A percentile compares a stretch with the other conserved stretches of the same genome.
Evolutionary conservation across 2,797 vertebrate genomes (phyloP).

Genomic region (Oryzias sinensis): DNA sequence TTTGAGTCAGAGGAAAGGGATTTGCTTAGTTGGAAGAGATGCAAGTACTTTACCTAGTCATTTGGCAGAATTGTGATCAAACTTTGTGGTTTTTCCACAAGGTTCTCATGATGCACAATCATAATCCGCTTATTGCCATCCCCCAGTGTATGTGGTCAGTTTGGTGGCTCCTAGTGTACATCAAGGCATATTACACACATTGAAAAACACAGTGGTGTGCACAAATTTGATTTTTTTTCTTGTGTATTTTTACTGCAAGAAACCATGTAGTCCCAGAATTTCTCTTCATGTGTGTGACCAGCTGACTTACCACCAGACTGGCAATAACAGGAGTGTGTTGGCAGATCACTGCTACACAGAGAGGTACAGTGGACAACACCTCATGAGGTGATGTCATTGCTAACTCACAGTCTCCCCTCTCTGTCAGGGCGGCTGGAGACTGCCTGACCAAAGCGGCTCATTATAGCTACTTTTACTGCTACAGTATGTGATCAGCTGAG

Average conservation of each 20-base stretch:
- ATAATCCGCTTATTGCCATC: too few relatives aligned
- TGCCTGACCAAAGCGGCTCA: conserved; percentile 42
- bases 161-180: neutral
- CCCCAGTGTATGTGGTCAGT: too few relatives aligned
- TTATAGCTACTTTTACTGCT: conserved; percentile 51
- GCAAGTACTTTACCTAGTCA: neutral
- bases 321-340: conserved; percentile 49
- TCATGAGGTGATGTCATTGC: conserved; percentile 71
- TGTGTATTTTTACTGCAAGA: conserved; percentile 19
- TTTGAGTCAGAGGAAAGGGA: conserved; percentile 10
- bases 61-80: too few relatives aligned
- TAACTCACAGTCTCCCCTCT: conserved; percentile 56
- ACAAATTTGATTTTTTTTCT: conserved; percentile 1
- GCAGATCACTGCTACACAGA: conserved; percentile 55
- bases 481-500: conserved; percentile 47
- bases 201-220: neutral
- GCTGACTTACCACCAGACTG: conserved; percentile 40
- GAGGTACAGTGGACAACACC: conserved; percentile 52
- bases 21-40: conserved; percentile 26
- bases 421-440: conserved; percentile 57
- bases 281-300: conserved; percentile 24
- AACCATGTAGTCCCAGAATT: conserved; percentile 29
- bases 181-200: neutral
- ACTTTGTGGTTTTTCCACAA: too few relatives aligned
- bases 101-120: too few relatives aligned